These are phyloP conservation scores for Arenaria interpres DNA, from an alignment of 2,113 vertebrate species.

Conservation along the genomic window DNA sequence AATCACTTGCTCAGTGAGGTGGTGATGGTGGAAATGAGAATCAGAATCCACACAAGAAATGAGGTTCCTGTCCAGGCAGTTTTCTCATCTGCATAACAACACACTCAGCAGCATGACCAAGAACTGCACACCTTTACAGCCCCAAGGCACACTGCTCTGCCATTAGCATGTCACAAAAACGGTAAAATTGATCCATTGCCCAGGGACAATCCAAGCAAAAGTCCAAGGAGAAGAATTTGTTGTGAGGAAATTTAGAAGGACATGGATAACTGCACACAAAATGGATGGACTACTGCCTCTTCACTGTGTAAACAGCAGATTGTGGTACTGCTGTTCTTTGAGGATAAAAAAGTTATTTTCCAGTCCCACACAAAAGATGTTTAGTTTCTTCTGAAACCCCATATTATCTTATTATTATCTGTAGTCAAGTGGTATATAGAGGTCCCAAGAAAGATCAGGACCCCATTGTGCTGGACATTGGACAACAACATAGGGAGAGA, in stretches of 20 bases:
- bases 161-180: not conserved
- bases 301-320: slow-evolving; percentile 51
- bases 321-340: not conserved
- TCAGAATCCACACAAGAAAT: not conserved
- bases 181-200: not conserved
- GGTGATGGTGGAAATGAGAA: not conserved
- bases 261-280: not conserved
- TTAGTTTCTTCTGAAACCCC: not conserved
- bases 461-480: not conserved
- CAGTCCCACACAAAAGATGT: not conserved
- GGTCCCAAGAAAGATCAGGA: not conserved
- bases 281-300: not conserved
- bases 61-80: not conserved
- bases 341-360: slow-evolving; percentile 11
- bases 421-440: not conserved
- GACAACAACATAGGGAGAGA: not conserved
- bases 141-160: not conserved
- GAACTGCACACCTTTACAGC: not conserved
- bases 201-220: not conserved
- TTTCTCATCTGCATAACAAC: not conserved
- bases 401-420: too few species aligned
- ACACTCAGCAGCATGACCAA: not conserved
- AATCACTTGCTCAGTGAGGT: not conserved
- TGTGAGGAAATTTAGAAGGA: not conserved
- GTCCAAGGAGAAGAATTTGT: not conserved